Conservation (phyloP, 2,888 invertebrate genomes). For the Drosophila anomalata region DNA sequence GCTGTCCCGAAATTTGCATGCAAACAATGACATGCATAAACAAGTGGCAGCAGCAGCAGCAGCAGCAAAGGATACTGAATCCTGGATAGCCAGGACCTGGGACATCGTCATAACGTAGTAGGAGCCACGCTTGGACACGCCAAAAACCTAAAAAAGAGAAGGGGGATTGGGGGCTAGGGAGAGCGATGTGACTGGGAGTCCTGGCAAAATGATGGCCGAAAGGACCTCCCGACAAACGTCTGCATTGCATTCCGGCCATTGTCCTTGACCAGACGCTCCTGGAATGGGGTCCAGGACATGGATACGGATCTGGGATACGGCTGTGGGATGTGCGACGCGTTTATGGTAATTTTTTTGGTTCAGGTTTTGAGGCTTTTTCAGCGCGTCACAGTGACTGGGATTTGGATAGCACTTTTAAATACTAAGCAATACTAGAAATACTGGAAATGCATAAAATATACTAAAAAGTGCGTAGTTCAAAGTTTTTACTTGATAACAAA, state of each 20-base stretch:
- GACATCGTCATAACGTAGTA: conserved; percentile 40
- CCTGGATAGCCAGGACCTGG: conserved; percentile 21
- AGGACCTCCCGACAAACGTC: conserved; percentile 22
- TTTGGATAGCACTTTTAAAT: background rate
- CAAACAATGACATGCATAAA: conserved; percentile 77
- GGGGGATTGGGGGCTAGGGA: too few relatives aligned
- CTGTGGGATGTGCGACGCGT: conserved; percentile 1
- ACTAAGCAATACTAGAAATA: too few relatives aligned
- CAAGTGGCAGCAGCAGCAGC: conserved; percentile 48
- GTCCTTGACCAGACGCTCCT: conserved; percentile 34
- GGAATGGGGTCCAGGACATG: conserved; percentile 16
- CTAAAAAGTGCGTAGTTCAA: too few relatives aligned
- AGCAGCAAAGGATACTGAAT: conserved; percentile 1
- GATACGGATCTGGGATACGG: background rate
- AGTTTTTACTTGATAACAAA: too few relatives aligned
- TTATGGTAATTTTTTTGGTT: background rate
- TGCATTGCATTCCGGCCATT: conserved; percentile 40
- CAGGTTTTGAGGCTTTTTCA: background rate
- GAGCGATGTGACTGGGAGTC: too few relatives aligned
- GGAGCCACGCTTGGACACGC: conserved; percentile 50
- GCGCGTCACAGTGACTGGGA: background rate
- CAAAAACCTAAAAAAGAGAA: conserved; percentile 1
- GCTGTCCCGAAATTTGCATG: conserved; percentile 66
- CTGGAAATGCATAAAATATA: too few relatives aligned
- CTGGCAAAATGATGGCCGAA: background rate